Conservation (phyloP, 2,797 vertebrate genomes). For the Muscicapa striata region DNA sequence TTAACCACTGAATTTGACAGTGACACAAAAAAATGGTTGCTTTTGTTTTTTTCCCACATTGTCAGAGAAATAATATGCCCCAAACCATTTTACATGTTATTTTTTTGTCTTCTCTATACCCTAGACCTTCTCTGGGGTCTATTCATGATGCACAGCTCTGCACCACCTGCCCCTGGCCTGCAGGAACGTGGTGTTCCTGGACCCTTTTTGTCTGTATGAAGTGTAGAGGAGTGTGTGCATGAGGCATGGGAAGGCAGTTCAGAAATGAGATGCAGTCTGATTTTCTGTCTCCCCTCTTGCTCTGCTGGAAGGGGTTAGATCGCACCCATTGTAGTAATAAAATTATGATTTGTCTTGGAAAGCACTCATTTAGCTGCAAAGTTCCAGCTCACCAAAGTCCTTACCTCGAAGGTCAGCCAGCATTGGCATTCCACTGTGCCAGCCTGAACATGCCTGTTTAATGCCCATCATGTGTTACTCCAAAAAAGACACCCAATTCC, state of each 20-base stretch:
- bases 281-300: not conserved
- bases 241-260: not conserved
- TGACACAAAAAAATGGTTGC: not conserved
- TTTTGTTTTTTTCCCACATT: not conserved
- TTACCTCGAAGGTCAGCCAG: not conserved
- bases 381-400: not conserved
- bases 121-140: not conserved
- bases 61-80: not conserved
- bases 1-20: not conserved
- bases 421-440: not conserved
- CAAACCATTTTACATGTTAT: not conserved
- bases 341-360: not conserved
- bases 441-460: not conserved
- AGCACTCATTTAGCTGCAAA: not conserved
- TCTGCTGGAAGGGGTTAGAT: not conserved
- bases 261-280: not conserved
- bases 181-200: rapidly evolving
- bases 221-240: rapidly evolving
- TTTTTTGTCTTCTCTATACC: not conserved
- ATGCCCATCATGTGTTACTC: not conserved
- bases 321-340: not conserved
- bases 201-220: too few species aligned
- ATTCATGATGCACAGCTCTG: rapidly evolving
- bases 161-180: not conserved
- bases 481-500: not conserved